Evolutionary conservation across 2,888 invertebrate genomes (phyloP).

Genomic region (Acleris holmiana): DNA sequence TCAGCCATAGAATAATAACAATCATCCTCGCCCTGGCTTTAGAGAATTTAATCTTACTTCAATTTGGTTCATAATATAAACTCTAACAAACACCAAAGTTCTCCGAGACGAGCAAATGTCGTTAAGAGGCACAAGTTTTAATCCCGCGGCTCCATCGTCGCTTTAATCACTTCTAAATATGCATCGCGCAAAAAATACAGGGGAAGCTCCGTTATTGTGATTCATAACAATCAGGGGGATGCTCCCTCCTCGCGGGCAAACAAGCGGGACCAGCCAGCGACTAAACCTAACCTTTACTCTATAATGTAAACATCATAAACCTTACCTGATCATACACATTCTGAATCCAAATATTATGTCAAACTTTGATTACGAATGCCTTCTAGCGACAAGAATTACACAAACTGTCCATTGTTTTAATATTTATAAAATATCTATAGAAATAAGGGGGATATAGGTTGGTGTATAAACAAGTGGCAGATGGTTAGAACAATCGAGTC

Average conservation of each 20-base stretch:
- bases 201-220: conserved; percentile 78
- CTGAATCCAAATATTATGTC: conserved; percentile 32
- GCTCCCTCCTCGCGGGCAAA: conserved; percentile 16
- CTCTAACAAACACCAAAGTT: conserved; percentile 62
- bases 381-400: conserved; percentile 10
- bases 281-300: conserved; percentile 9
- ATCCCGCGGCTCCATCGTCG: conserved; percentile 68
- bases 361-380: conserved; percentile 28
- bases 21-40: conserved; percentile 53
- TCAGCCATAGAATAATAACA: conserved; percentile 44
- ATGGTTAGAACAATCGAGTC: conserved; percentile 19
- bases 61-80: conserved; percentile 75
- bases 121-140: conserved; percentile 72
- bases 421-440: conserved; percentile 33
- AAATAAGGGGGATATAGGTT: conserved; percentile 15
- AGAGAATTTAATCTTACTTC: conserved; percentile 75
- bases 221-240: conserved; percentile 68
- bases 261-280: conserved; percentile 10
- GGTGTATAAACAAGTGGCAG: conserved; percentile 25
- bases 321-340: conserved; percentile 28
- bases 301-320: conserved; percentile 19
- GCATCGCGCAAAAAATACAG: conserved; percentile 73
- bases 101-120: conserved; percentile 64
- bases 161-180: conserved; percentile 81
- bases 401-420: conserved; percentile 11